Evolutionary conservation across 2,113 vertebrate genomes (phyloP), one percentile per base, ranked within the genome.

Genomic region (Amblyornis subalaris): DNA sequence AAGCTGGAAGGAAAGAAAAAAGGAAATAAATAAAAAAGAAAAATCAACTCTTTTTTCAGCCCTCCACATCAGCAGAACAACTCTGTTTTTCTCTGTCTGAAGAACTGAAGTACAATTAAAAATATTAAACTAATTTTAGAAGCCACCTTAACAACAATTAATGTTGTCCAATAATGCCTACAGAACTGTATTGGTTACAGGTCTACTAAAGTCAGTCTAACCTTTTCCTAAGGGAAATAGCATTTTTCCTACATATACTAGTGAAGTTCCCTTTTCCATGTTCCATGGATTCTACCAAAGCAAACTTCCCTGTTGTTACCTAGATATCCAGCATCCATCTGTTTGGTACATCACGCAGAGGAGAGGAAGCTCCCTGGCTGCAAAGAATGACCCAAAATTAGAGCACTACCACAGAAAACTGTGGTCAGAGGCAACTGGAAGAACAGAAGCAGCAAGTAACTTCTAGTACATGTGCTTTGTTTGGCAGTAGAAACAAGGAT

Each of bases 201-300:
- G 2, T 47, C 54, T 48, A 85, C 74, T 76, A 84, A 94, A 71
- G 47, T 42, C 31, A 89, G 38, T 0, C 0, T 31, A 73, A 76
- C n/a, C 51, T 94, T 88, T 94, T 89, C 84, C 78, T 76, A 85
- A 58, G 13, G 33, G 44, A 91, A 93, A 88, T 24, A 4, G 15
- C 44, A n/a, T 65, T 90, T 91, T 82, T 89, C 77, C 62, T 70
- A 55, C 40, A 29, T 17, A 47, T 8, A 66, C 25, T 69, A 44
- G 86, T 21, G 21, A 89, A 40, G 21, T 94, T 67, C 79, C 75
- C 35, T 85, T 71, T 44, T 70, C 47, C 38, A 14, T 35, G 48
- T 84, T 77, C 44, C 73, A 82, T 38, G 54, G 36, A 47, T 78
- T 74, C 25, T 73, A 62, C 73, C 22, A 51, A 62, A 89, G 44